Evolutionary conservation across 1,140 invertebrate genomes (phyloP).

Genomic region (Macrocentrus cingulum): DNA sequence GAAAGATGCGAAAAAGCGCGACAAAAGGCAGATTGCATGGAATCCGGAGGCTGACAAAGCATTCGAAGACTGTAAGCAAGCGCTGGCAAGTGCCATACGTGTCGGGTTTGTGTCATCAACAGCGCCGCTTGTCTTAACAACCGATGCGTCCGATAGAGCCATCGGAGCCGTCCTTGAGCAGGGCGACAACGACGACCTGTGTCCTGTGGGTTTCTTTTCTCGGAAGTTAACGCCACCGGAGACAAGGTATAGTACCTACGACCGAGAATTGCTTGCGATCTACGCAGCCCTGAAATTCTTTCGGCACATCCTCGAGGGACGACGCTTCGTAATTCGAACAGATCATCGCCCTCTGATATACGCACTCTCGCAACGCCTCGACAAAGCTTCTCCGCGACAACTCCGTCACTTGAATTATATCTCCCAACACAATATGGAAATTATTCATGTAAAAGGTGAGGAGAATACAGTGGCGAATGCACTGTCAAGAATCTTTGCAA

Average conservation of each 20-base stretch:
- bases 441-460: constrained; percentile 42
- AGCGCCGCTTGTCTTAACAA: not conserved
- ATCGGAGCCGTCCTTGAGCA: not conserved
- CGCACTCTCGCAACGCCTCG: constrained; percentile 37
- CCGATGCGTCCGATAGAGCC: not conserved
- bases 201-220: too few relatives aligned
- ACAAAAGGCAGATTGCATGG: constrained; percentile 24
- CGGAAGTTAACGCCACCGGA: constrained; percentile 34
- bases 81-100: constrained; percentile 18
- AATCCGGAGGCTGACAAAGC: constrained; percentile 12
- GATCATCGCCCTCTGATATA: constrained; percentile 51
- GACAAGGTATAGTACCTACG: constrained; percentile 48
- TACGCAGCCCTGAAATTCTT: constrained; percentile 53
- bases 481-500: constrained; percentile 35
- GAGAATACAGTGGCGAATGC: constrained; percentile 44
- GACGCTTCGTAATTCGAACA: constrained; percentile 41
- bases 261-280: constrained; percentile 55
- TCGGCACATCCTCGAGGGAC: constrained; percentile 49
- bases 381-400: constrained; percentile 36
- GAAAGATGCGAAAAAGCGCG: constrained; percentile 29
- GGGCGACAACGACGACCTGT: too few relatives aligned
- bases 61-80: constrained; percentile 26
- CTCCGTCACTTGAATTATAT: constrained; percentile 46
- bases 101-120: constrained; percentile 12
- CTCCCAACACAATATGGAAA: constrained; percentile 45